These are phyloP conservation scores for Podarcis raffonei DNA, from an alignment of 2,113 vertebrate genomes.

Conservation along the genomic window DNA sequence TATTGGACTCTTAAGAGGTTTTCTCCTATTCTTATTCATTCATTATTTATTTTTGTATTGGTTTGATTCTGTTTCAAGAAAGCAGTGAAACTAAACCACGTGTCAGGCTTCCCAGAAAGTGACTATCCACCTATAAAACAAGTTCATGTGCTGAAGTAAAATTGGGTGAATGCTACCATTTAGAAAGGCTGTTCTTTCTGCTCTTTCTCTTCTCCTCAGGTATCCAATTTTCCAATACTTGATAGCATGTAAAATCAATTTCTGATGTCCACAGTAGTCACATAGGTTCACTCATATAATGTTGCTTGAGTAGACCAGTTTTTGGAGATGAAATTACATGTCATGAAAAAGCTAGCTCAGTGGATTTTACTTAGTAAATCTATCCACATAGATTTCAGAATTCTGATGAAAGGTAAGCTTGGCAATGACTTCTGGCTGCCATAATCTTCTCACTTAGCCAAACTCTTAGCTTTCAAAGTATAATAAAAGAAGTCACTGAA, in stretches of 20 bases:
- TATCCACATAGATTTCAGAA: background rate
- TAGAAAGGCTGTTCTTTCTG: background rate
- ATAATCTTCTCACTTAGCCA: background rate
- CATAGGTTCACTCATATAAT: background rate
- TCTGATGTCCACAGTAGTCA: background rate
- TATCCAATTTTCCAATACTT: background rate
- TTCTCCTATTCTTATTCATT: background rate
- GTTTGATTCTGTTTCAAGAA: conserved; percentile 26
- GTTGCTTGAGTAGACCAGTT: background rate
- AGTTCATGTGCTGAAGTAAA: background rate
- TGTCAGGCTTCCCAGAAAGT: background rate
- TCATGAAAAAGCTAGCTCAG: background rate
- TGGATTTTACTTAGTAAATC: background rate
- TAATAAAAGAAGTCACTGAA: background rate
- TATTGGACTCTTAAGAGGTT: conserved; percentile 26
- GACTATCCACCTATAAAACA: background rate
- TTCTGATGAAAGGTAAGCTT: background rate
- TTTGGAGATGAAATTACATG: background rate
- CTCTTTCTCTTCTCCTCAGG: background rate
- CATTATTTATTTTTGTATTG: conserved; percentile 37
- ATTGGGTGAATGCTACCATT: background rate
- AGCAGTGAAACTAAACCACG: conserved; percentile 18
- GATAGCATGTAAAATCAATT: background rate
- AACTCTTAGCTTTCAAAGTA: background rate
- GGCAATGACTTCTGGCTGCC: background rate